These are phyloP conservation scores for Melangyna quadrimaculata DNA, from an alignment of 2,888 invertebrate genomes.

Conservation along the genomic window DNA sequence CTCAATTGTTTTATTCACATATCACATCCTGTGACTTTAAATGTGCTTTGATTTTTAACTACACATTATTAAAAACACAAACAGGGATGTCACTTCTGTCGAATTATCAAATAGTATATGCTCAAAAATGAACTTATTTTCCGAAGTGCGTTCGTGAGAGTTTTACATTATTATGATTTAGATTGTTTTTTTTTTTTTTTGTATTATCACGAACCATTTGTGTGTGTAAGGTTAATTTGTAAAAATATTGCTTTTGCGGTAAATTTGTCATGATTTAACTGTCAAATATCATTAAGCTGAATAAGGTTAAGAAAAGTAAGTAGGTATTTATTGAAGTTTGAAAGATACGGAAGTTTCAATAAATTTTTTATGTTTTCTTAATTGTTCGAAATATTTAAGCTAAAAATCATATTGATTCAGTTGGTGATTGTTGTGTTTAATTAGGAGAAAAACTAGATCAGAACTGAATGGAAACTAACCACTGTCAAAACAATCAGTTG, in stretches of 20 bases:
- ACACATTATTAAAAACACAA: background rate
- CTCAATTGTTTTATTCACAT: constrained; percentile 63
- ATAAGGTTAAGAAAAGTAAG: background rate
- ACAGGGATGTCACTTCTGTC: constrained; percentile 14
- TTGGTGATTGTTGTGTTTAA: no score
- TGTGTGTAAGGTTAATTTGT: background rate
- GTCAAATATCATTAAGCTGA: background rate
- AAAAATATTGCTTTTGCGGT: background rate
- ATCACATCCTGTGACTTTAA: constrained; percentile 55
- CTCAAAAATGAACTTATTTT: background rate
- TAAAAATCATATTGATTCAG: no score
- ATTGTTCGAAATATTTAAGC: no score
- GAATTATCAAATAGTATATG: background rate
- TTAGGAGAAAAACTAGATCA: no score
- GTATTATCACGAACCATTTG: background rate
- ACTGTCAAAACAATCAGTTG: no score
- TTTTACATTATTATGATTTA: background rate
- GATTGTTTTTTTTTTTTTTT: background rate
- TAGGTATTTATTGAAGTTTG: background rate
- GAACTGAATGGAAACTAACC: no score
- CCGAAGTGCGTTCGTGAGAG: constrained; percentile 1
- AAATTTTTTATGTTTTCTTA: no score
- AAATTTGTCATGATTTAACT: background rate
- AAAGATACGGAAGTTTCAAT: background rate
- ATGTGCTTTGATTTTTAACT: constrained; percentile 26